phyloP scores from a whole-genome alignment of 1,140 invertebrate genomes.

The Trialeurodes vaporariorum region DNA sequence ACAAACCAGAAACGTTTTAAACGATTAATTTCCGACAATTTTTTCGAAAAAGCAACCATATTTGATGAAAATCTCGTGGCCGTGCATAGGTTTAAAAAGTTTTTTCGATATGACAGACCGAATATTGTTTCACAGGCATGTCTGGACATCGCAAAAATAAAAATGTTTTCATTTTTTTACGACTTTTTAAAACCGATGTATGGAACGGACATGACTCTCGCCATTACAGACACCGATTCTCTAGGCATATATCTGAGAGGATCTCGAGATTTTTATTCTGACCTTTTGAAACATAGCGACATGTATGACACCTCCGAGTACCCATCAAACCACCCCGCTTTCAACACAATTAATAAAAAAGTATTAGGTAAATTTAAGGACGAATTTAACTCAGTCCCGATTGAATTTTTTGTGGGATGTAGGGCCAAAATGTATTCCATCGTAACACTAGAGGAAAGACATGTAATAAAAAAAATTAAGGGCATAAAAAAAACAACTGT shows the following conservation, averaged over 20 bases:
- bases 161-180: slow-evolving; percentile 22
- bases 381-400: slow-evolving; percentile 33
- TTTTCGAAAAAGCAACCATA: slow-evolving; percentile 16
- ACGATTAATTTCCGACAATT: slow-evolving; percentile 15
- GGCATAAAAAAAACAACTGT: slow-evolving; percentile 22
- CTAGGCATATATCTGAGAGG: slow-evolving; percentile 16
- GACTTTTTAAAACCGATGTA: slow-evolving; percentile 11
- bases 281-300: no score
- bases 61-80: slow-evolving; percentile 17
- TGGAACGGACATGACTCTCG: slow-evolving; percentile 7
- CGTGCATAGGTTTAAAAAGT: slow-evolving; percentile 12
- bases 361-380: slow-evolving; percentile 39
- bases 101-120: slow-evolving; percentile 16
- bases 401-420: slow-evolving; percentile 34
- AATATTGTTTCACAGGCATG: slow-evolving; percentile 16
- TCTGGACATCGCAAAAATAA: slow-evolving; percentile 18
- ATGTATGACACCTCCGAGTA: slow-evolving; percentile 24
- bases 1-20: slow-evolving; percentile 9
- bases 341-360: slow-evolving; percentile 32
- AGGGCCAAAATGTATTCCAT: slow-evolving; percentile 35
- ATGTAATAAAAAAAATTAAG: slow-evolving; percentile 26
- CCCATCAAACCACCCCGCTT: slow-evolving; percentile 13
- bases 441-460: slow-evolving; percentile 15
- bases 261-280: not conserved
- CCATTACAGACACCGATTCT: slow-evolving; percentile 35